Evolutionary conservation across 2,888 invertebrate genomes (phyloP).

Genomic region (Heliconius cydno): DNA sequence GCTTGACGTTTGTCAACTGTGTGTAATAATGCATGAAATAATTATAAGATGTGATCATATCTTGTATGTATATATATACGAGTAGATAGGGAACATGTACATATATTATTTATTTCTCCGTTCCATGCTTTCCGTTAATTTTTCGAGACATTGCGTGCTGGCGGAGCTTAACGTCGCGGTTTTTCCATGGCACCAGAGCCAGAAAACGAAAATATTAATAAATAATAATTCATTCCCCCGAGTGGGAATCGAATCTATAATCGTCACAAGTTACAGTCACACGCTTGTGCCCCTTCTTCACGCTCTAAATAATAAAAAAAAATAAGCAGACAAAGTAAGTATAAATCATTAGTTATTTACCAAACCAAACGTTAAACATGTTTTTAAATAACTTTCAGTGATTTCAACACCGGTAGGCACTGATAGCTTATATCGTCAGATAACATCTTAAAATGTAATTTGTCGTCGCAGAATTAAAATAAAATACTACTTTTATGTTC

Average conservation of each 20-base stretch:
- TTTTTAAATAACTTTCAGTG: neutral
- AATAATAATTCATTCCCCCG: no score
- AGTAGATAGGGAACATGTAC: neutral
- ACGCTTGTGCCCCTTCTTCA: no score
- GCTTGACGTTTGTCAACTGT: conserved; percentile 21
- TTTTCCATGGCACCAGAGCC: no score
- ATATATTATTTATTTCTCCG: neutral
- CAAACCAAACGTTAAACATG: neutral
- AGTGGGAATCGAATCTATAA: no score
- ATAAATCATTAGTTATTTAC: neutral
- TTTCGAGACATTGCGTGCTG: neutral
- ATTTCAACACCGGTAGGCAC: conserved; percentile 12
- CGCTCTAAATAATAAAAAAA: neutral
- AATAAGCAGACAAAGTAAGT: neutral
- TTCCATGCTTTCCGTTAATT: accelerated
- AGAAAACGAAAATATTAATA: no score
- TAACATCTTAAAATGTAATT: conserved; percentile 8
- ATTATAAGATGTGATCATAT: neutral
- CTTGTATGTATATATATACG: neutral
- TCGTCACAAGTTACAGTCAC: no score
- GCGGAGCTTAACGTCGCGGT: neutral
- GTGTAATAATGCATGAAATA: conserved; percentile 1
- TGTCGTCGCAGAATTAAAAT: neutral
- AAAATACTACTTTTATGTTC: neutral
- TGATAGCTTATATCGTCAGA: neutral